Evolutionary conservation across 2,797 vertebrate species (phyloP).

Genomic region (Rhabdophis nuchalis): DNA sequence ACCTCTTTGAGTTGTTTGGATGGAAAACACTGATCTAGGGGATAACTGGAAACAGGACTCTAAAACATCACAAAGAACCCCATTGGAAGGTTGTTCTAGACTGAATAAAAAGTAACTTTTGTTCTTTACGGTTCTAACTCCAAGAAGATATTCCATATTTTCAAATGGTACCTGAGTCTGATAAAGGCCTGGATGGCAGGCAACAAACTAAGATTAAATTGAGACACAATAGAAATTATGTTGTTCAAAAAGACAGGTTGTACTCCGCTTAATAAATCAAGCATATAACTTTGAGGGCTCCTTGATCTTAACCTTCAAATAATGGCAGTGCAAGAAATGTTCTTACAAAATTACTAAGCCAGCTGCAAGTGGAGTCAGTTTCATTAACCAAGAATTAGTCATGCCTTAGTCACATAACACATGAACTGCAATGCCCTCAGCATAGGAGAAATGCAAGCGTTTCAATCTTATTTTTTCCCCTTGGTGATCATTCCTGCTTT

Average conservation of each 20-base stretch:
- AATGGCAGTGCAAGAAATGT: background rate
- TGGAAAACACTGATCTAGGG: background rate
- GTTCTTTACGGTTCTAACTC: background rate
- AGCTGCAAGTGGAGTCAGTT: background rate
- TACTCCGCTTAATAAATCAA: background rate
- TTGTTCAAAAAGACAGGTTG: background rate
- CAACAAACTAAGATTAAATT: background rate
- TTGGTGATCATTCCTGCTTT: background rate
- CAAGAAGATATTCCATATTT: background rate
- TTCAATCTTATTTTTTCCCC: background rate
- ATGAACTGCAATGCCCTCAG: background rate
- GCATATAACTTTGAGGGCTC: background rate
- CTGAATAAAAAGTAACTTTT: background rate
- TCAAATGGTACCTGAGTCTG: background rate
- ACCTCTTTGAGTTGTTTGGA: background rate
- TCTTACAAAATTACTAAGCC: background rate
- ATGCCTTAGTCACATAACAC: background rate
- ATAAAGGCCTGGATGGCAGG: background rate
- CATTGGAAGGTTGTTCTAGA: background rate
- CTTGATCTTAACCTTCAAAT: background rate
- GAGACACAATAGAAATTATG: background rate
- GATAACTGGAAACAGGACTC: background rate
- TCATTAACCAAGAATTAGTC: background rate
- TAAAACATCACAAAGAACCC: background rate
- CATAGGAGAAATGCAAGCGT: background rate